Evolutionary conservation across 2,113 vertebrate species (phyloP).

Genomic region (Oncorhynchus keta): DNA sequence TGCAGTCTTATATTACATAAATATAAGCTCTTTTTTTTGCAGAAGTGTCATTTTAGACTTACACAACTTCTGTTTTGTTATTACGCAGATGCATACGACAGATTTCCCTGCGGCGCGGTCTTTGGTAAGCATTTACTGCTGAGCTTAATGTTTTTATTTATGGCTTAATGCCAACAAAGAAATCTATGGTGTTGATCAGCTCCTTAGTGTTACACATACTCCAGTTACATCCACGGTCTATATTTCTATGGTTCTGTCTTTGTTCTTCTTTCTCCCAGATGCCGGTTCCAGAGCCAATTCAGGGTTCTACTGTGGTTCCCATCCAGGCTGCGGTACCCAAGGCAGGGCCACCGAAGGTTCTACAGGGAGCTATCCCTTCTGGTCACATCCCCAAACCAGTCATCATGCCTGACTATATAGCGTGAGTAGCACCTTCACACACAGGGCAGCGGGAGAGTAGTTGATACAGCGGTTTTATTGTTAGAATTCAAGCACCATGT

Average conservation of each 20-base stretch:
- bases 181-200: not conserved
- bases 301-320: conserved; percentile 56
- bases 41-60: too few species aligned
- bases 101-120: conserved; percentile 56
- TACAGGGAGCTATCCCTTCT: conserved; percentile 87
- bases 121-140: conserved; percentile 69
- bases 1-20: too few species aligned
- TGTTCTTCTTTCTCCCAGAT: conserved; percentile 24
- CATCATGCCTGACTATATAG: conserved; percentile 93
- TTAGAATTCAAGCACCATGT: not conserved
- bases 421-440: conserved; percentile 74
- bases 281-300: conserved; percentile 39
- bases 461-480: not conserved
- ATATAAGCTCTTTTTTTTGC: too few species aligned
- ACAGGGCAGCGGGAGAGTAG: not conserved
- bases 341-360: conserved; percentile 69
- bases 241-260: too few species aligned
- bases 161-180: not conserved
- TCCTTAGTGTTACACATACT: not conserved
- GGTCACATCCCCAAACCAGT: conserved; percentile 95
- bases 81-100: conserved; percentile 75
- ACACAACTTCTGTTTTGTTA: not conserved
- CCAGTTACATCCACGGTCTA: too few species aligned
- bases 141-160: not conserved
- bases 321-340: conserved; percentile 36